phyloP scores from a whole-genome alignment of 2,888 invertebrate genomes.

The Drosophila antonietae region DNA sequence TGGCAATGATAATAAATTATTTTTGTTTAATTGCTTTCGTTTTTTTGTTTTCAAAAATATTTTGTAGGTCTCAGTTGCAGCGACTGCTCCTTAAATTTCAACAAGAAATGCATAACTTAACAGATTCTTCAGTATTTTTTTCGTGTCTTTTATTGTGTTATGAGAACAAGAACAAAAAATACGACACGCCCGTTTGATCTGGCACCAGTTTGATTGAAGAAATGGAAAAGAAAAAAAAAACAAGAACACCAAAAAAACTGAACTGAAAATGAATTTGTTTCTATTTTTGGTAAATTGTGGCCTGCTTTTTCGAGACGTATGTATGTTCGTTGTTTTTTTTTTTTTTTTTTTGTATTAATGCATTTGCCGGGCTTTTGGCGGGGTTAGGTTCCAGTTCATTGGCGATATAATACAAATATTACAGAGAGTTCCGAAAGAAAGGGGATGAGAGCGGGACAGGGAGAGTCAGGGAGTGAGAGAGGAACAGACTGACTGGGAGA shows the following conservation, averaged over 20 bases:
- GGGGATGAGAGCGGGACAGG: neutral
- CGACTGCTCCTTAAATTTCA: slow-evolving; percentile 50
- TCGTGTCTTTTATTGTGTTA: slow-evolving; percentile 3
- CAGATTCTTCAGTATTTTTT: slow-evolving; percentile 18
- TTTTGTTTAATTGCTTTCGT: neutral
- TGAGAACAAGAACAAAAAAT: slow-evolving; percentile 24
- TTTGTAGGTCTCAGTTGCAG: slow-evolving; percentile 15
- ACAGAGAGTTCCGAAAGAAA: slow-evolving; percentile 9
- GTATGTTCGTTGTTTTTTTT: slow-evolving; percentile 7
- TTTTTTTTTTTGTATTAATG: slow-evolving; percentile 21
- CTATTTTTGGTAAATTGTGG: slow-evolving; percentile 63
- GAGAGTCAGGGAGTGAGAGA: neutral
- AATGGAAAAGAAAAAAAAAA: neutral
- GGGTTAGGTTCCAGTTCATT: slow-evolving; percentile 63
- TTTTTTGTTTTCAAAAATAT: neutral
- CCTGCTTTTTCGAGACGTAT: slow-evolving; percentile 50
- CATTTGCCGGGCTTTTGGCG: slow-evolving; percentile 23
- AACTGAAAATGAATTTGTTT: slow-evolving; percentile 26
- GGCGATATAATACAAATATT: slow-evolving; percentile 50
- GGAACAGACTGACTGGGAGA: neutral
- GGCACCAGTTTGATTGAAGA: slow-evolving; percentile 1
- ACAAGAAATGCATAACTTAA: slow-evolving; percentile 24
- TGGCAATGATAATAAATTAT: neutral
- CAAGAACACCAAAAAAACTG: slow-evolving; percentile 1
- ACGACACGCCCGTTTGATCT: slow-evolving; percentile 41